Evolutionary conservation across 2,113 vertebrate genomes (phyloP).

Genomic region (Limnothrissa miodon): DNA sequence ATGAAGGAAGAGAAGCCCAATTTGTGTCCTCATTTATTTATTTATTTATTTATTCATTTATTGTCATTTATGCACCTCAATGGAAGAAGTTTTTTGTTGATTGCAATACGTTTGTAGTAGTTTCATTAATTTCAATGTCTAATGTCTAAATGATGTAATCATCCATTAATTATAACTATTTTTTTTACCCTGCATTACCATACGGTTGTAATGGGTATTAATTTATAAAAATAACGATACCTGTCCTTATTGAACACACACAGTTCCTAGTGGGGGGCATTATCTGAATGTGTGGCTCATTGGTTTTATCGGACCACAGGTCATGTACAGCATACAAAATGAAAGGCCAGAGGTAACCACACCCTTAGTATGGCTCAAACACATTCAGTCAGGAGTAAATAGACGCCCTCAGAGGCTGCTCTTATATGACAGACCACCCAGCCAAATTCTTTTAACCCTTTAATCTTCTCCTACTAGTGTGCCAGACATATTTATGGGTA

Average conservation of each 20-base stretch:
- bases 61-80: not conserved
- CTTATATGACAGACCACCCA: not conserved
- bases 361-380: not conserved
- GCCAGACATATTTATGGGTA: not conserved
- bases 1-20: slow-evolving; percentile 24
- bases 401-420: not conserved
- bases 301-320: not conserved
- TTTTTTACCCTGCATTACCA: not conserved
- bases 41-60: not conserved
- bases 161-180: not conserved
- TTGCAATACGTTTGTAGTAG: not conserved
- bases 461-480: not conserved
- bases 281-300: not conserved
- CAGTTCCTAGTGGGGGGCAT: not conserved
- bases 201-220: no score
- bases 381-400: not conserved
- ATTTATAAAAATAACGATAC: no score
- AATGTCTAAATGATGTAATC: no score
- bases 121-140: not conserved
- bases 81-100: not conserved
- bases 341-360: not conserved
- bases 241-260: not conserved
- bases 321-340: not conserved
- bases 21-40: not conserved
- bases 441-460: not conserved